Conservation (phyloP, 2,113 vertebrate genomes). For the Phasianus colchicus region DNA sequence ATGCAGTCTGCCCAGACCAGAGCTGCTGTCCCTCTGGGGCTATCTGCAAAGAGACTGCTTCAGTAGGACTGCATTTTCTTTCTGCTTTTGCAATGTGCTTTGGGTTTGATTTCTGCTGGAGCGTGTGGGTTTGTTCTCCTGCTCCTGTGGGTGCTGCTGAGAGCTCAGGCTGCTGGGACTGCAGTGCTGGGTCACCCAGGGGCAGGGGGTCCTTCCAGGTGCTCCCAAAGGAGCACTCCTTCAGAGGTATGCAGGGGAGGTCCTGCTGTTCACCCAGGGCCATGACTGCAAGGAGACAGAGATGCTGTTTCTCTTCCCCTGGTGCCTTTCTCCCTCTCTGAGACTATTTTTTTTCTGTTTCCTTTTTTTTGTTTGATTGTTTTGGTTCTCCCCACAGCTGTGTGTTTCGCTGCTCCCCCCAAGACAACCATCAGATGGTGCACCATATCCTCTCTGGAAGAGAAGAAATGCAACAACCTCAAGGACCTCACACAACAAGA, state of each 20-base stretch:
- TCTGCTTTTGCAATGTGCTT: rapidly evolving
- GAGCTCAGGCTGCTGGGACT: neutral
- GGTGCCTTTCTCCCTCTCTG: neutral
- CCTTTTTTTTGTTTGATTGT: neutral
- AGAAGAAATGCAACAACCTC: conserved; percentile 71
- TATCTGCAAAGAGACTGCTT: neutral
- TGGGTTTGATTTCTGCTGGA: neutral
- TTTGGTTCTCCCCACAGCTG: conserved; percentile 40
- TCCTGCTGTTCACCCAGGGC: rapidly evolving
- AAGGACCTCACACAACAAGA: conserved; percentile 24
- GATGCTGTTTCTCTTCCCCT: neutral
- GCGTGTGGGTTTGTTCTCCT: neutral
- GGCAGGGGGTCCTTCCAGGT: neutral
- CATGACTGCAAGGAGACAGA: neutral
- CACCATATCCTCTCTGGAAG: conserved; percentile 68
- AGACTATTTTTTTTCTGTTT: neutral
- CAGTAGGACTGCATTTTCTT: neutral
- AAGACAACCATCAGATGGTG: conserved; percentile 77
- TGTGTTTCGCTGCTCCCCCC: conserved; percentile 64
- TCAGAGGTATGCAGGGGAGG: neutral
- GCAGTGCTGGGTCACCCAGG: rapidly evolving
- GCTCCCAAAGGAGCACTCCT: neutral
- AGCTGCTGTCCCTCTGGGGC: neutral
- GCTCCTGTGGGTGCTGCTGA: neutral
- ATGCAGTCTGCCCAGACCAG: neutral